phyloP scores from a whole-genome alignment of 2,113 vertebrate species.

The Malaclemys terrapin region DNA sequence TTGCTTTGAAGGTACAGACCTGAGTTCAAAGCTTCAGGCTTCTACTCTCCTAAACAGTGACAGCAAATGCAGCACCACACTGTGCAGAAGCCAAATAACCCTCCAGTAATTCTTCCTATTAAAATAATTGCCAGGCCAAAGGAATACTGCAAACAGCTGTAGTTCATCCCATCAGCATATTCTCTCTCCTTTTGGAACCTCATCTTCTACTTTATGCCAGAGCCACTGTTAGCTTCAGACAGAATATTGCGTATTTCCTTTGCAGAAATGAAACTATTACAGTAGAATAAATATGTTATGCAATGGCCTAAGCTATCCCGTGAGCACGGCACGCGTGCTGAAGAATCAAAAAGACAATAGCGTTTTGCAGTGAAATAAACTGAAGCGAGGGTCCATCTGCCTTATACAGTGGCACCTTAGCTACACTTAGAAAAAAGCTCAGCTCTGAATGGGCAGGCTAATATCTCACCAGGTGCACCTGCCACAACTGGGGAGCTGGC shows the following conservation, averaged over 20 bases:
- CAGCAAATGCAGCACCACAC: background rate
- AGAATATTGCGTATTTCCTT: constrained; percentile 33
- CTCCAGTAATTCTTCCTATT: constrained; percentile 53
- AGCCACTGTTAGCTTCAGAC: constrained; percentile 51
- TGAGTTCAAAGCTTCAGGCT: background rate
- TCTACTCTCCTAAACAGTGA: background rate
- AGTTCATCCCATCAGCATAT: constrained; percentile 51
- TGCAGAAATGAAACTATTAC: constrained; percentile 41
- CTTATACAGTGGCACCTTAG: background rate
- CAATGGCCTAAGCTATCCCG: constrained; percentile 36
- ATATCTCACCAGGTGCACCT: accelerated
- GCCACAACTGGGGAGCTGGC: accelerated
- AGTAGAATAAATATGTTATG: constrained; percentile 52
- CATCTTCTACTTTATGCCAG: constrained; percentile 46
- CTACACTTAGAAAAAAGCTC: background rate
- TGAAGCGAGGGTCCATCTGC: background rate
- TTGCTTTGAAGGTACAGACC: background rate
- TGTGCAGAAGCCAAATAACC: background rate
- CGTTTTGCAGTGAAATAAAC: constrained; percentile 26
- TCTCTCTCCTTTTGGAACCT: constrained; percentile 51
- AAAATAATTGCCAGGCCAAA: constrained; percentile 64
- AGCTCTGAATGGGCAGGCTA: background rate
- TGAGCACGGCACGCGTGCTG: background rate
- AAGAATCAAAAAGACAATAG: constrained; percentile 1
- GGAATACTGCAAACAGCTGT: constrained; percentile 59